Conservation (phyloP, 2,888 invertebrate species). For the Acronicta psi region DNA sequence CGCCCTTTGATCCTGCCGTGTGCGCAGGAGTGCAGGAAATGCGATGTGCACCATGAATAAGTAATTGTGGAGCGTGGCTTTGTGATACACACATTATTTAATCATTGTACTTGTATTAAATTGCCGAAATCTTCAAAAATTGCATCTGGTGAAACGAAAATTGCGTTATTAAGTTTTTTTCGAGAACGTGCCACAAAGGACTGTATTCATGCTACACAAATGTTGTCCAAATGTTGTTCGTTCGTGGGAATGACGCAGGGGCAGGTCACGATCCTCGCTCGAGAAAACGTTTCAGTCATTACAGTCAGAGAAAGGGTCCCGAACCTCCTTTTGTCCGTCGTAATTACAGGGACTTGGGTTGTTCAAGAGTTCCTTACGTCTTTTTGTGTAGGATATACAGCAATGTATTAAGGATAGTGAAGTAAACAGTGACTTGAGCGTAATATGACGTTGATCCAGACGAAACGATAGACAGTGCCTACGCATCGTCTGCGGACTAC, state of each 20-base stretch:
- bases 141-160: constrained; percentile 58
- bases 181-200: constrained; percentile 54
- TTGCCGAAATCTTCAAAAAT: constrained; percentile 60
- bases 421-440: constrained; percentile 41
- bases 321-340: constrained; percentile 60
- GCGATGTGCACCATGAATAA: constrained; percentile 69
- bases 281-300: constrained; percentile 71
- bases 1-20: constrained; percentile 67
- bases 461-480: constrained; percentile 61
- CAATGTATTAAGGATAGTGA: constrained; percentile 3
- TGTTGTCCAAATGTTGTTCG: constrained; percentile 65
- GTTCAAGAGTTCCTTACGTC: constrained; percentile 22
- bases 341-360: constrained; percentile 62
- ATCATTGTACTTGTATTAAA: constrained; percentile 12
- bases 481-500: constrained; percentile 51
- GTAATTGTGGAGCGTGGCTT: constrained; percentile 66
- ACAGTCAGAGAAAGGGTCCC: constrained; percentile 61
- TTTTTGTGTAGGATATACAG: constrained; percentile 29
- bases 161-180: constrained; percentile 62
- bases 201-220: constrained; percentile 60
- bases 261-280: constrained; percentile 70
- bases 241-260: constrained; percentile 69
- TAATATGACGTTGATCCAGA: constrained; percentile 51
- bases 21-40: constrained; percentile 68
- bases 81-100: constrained; percentile 27